Evolutionary conservation across 2,113 vertebrate species (phyloP).

Genomic region (Papio anubis): DNA sequence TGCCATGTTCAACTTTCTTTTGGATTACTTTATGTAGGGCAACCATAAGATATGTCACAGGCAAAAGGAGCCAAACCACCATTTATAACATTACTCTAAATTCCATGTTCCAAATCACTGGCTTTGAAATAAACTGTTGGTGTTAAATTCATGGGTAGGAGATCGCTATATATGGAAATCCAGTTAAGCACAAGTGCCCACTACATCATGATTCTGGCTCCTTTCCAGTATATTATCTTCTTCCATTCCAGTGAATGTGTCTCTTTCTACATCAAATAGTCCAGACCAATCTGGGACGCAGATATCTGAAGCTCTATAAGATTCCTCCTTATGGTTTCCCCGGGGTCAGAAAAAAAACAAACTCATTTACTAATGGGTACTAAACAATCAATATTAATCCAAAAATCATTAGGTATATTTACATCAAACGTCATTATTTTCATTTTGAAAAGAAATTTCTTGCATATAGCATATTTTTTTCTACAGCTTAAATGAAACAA

Average conservation of each 20-base stretch:
- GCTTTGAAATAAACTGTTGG: slow-evolving; percentile 45
- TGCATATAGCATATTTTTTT: background rate
- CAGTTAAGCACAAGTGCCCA: background rate
- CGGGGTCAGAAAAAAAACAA: background rate
- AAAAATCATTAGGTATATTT: background rate
- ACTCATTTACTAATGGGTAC: background rate
- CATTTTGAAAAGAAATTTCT: background rate
- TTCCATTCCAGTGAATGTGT: background rate
- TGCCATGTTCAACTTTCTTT: background rate
- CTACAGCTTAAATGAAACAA: background rate
- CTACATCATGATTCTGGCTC: background rate
- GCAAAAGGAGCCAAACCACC: background rate
- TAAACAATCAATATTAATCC: background rate
- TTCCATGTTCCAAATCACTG: slow-evolving; percentile 13
- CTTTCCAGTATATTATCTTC: background rate
- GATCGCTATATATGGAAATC: slow-evolving; percentile 49
- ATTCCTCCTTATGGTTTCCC: background rate
- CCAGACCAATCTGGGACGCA: background rate
- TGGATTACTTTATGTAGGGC: background rate
- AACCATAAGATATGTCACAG: background rate
- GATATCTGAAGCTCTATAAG: background rate
- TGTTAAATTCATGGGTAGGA: background rate
- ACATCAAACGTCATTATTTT: background rate
- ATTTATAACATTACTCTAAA: slow-evolving; percentile 39
- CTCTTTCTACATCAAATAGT: background rate